Percentiles rank a stretch among this genome's conserved stretches.
phyloP scores from a whole-genome alignment of 2,113 vertebrate species.

The Puffinus mauretanicus region DNA sequence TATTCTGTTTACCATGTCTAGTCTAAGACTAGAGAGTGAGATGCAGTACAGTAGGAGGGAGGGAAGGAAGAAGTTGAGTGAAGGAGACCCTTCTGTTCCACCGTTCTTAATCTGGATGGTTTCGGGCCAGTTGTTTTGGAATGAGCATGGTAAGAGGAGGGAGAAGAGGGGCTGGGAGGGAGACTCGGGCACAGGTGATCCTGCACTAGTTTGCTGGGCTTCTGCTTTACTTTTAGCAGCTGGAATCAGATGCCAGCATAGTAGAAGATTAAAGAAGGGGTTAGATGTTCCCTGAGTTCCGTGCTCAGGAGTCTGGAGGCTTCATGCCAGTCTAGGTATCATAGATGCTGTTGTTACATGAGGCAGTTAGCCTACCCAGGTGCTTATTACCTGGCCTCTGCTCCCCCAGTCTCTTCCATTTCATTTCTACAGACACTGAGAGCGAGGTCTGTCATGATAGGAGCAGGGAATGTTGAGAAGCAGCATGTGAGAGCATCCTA shows the following conservation, averaged over 20 bases:
- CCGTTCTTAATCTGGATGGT: background rate
- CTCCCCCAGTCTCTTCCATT: background rate
- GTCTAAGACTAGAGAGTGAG: background rate
- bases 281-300: background rate
- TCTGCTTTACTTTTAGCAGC: background rate
- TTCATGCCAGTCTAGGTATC: background rate
- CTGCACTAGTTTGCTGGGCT: background rate
- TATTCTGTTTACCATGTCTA: background rate
- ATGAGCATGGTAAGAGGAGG: background rate
- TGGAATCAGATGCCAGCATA: background rate
- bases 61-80: background rate
- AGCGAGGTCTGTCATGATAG: background rate
- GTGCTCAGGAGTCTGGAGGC: background rate
- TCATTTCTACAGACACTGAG: background rate
- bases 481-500: background rate
- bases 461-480: background rate
- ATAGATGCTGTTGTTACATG: background rate
- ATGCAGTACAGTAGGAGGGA: background rate
- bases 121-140: background rate
- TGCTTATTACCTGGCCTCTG: background rate
- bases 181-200: background rate
- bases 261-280: background rate
- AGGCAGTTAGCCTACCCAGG: background rate
- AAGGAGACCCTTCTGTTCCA: background rate
- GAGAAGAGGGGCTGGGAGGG: background rate